phyloP scores from a whole-genome alignment of 2,797 vertebrate species.

The Centropyge bicolor region DNA sequence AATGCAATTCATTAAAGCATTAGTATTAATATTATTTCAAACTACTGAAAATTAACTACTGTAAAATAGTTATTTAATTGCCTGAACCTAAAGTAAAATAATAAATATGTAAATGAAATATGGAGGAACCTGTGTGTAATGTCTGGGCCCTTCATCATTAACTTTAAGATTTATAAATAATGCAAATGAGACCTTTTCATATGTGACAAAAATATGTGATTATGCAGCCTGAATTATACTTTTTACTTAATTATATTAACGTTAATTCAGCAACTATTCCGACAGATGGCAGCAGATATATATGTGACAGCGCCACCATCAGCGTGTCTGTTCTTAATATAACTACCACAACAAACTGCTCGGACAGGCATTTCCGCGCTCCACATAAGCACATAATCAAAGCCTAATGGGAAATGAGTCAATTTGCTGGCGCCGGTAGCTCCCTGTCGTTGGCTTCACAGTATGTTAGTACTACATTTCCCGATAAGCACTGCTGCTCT shows the following conservation, averaged over 20 bases:
- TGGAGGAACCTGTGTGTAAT: not conserved
- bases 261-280: slow-evolving; percentile 15
- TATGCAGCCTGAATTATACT: no score
- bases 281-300: slow-evolving; percentile 74
- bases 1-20: not conserved
- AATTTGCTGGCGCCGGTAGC: fast-evolving
- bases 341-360: slow-evolving; percentile 45
- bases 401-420: slow-evolving; percentile 72
- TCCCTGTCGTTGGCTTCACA: fast-evolving
- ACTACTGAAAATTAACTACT: not conserved
- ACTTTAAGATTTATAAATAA: no score
- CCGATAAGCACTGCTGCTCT: slow-evolving; percentile 29
- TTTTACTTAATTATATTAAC: no score
- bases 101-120: not conserved
- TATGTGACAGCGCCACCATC: not conserved
- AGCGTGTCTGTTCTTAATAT: not conserved
- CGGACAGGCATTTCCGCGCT: slow-evolving; percentile 70
- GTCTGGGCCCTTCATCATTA: no score
- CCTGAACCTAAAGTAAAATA: not conserved
- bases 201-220: not conserved
- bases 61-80: not conserved
- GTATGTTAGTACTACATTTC: slow-evolving; percentile 59
- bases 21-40: not conserved
- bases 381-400: slow-evolving; percentile 78
- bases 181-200: not conserved